Conservation (phyloP, 2,113 vertebrate genomes). For the Marmota monax region DNA sequence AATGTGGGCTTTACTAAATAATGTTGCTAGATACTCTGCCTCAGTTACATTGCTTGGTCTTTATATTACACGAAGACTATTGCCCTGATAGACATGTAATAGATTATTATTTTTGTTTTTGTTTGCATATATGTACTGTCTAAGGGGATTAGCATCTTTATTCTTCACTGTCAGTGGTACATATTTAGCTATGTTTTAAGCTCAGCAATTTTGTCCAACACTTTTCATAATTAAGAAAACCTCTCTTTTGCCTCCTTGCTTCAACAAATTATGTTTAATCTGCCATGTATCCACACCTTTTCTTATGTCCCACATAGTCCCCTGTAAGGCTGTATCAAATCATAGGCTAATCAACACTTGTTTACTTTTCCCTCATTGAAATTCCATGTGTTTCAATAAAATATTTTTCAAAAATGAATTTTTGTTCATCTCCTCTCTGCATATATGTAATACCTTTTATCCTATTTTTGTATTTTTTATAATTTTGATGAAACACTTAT, state of each 20-base stretch:
- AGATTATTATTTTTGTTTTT: not conserved
- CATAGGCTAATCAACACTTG: not conserved
- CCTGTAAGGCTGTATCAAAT: not conserved
- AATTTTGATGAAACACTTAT: not conserved
- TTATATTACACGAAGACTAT: not conserved
- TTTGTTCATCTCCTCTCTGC: not conserved
- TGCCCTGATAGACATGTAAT: not conserved
- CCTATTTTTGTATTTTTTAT: not conserved
- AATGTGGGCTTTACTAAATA: not conserved
- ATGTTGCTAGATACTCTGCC: not conserved
- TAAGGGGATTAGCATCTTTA: not conserved
- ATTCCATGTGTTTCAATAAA: not conserved
- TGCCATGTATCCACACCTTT: not conserved
- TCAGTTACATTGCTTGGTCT: not conserved
- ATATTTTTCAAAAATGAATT: slow-evolving; percentile 48
- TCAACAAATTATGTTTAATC: not conserved
- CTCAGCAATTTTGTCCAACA: not conserved
- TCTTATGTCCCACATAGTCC: not conserved
- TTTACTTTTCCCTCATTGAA: not conserved
- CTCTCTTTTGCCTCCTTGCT: rapidly evolving
- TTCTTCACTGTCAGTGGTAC: not conserved
- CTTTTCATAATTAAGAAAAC: not conserved
- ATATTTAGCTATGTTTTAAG: not conserved
- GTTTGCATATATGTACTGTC: not conserved
- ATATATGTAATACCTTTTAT: not conserved